Evolutionary conservation across 2,888 invertebrate genomes (phyloP).

Genomic region (Cosmorhoe ocellata): DNA sequence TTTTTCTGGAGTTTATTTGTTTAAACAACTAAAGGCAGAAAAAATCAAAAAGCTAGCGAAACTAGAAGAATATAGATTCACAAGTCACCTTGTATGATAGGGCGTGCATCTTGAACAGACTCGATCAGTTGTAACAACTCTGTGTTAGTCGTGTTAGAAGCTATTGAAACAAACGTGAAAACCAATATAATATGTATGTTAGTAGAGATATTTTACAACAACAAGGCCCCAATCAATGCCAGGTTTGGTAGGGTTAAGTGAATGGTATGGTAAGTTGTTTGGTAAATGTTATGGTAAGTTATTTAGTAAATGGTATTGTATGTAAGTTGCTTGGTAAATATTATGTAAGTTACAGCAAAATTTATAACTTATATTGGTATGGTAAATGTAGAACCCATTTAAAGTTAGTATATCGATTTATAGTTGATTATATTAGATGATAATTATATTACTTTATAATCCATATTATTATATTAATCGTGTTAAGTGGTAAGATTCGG

Average conservation of each 20-base stretch:
- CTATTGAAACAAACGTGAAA: constrained; percentile 13
- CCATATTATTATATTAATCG: too few relatives aligned
- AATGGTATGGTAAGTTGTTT: neutral
- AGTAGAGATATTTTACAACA: constrained; percentile 3
- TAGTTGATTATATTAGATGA: too few relatives aligned
- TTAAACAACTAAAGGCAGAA: neutral
- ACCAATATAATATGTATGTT: constrained; percentile 1
- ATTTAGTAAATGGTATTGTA: neutral
- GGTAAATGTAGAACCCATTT: too few relatives aligned
- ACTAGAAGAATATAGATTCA: constrained; percentile 19
- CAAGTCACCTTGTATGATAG: constrained; percentile 26
- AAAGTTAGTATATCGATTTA: too few relatives aligned
- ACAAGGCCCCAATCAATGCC: neutral
- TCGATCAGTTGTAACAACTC: constrained; percentile 5
- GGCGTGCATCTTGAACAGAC: constrained; percentile 13
- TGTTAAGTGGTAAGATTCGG: too few relatives aligned
- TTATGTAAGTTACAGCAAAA: neutral
- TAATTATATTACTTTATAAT: too few relatives aligned
- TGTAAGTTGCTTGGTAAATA: neutral
- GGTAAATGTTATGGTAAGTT: neutral
- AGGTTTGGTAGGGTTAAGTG: neutral
- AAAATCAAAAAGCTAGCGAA: constrained; percentile 11
- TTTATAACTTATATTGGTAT: too few relatives aligned
- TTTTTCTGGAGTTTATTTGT: too few relatives aligned
- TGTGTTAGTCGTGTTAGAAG: constrained; percentile 17